Percentiles rank a stretch among this genome's conserved stretches.
Conservation (phyloP, 2,113 vertebrate species). For the Hemicordylus capensis region DNA sequence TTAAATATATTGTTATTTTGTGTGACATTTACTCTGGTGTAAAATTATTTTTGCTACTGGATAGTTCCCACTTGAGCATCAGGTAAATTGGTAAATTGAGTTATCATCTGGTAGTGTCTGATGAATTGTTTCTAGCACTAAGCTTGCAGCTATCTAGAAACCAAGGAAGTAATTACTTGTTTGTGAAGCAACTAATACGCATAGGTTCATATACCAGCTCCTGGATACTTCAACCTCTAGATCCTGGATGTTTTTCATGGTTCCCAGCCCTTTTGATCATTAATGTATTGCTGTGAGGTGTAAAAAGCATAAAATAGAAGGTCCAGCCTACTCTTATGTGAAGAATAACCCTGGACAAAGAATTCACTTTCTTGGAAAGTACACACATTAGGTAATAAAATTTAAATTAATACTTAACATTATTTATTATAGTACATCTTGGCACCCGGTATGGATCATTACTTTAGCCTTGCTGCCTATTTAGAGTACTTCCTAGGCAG, state of each 20-base stretch:
- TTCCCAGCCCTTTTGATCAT: background rate
- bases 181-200: background rate
- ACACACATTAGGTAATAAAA: too few relatives aligned
- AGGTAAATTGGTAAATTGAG: background rate
- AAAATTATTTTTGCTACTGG: background rate
- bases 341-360: background rate
- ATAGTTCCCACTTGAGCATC: background rate
- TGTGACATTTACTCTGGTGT: background rate
- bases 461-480: too few relatives aligned
- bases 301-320: background rate
- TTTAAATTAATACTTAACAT: too few relatives aligned
- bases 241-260: background rate
- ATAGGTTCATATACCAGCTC: background rate
- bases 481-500: too few relatives aligned
- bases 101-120: background rate
- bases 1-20: background rate
- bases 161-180: background rate
- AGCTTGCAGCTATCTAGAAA: background rate
- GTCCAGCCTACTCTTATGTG: background rate
- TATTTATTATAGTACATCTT: too few relatives aligned
- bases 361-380: background rate
- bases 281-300: background rate
- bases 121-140: background rate
- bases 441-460: too few relatives aligned
- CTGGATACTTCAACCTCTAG: background rate